These are phyloP conservation scores for Romanogobio albipinnatus DNA, from an alignment of 2,113 vertebrate species.

Conservation along the genomic window DNA sequence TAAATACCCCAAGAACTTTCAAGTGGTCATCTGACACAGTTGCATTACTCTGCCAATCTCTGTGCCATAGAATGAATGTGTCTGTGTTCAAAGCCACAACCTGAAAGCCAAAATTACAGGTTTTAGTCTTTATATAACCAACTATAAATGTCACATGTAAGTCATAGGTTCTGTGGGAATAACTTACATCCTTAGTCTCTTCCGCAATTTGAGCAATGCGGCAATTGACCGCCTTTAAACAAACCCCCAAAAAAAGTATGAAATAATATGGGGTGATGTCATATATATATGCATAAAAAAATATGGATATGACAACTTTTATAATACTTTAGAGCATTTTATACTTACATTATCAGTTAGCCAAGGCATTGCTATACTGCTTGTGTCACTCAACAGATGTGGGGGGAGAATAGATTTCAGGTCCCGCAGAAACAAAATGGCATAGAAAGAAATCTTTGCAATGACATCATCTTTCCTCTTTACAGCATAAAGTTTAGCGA, in stretches of 20 bases:
- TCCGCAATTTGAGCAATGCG: neutral
- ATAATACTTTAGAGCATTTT: too few relatives aligned
- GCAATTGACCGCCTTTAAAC: slow-evolving; percentile 10
- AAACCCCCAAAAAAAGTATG: neutral
- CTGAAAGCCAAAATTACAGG: neutral
- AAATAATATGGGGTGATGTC: too few relatives aligned
- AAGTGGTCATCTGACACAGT: neutral
- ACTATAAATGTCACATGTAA: neutral
- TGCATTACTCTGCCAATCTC: neutral
- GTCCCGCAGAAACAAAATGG: too few relatives aligned
- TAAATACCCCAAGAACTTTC: neutral
- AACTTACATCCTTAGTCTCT: neutral
- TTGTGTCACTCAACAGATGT: too few relatives aligned
- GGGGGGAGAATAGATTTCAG: too few relatives aligned
- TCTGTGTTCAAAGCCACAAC: neutral
- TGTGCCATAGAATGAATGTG: slow-evolving; percentile 7
- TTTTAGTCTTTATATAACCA: neutral
- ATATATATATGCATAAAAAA: too few relatives aligned
- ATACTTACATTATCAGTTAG: too few relatives aligned
- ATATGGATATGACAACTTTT: too few relatives aligned
- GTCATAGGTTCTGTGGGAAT: neutral
- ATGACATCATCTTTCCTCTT: too few relatives aligned
- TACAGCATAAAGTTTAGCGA: too few relatives aligned
- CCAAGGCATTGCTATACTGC: too few relatives aligned
- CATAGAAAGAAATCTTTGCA: too few relatives aligned